These are phyloP conservation scores for Chionodraco myersi DNA, from an alignment of 2,113 vertebrate species.

Conservation along the genomic window DNA sequence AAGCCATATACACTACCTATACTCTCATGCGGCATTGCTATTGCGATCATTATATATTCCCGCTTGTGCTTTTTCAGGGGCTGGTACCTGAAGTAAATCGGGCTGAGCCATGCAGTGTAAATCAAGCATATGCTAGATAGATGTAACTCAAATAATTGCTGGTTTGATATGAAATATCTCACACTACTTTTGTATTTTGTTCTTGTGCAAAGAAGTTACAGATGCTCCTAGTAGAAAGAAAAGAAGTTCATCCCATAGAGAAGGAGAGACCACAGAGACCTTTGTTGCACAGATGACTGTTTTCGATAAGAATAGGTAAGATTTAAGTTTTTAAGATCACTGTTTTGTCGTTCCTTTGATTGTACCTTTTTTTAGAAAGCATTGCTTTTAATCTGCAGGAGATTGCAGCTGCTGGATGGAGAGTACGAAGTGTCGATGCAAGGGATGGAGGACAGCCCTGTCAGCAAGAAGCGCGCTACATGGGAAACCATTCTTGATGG, in stretches of 20 bases:
- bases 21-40: too few species aligned
- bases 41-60: too few species aligned
- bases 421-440: constrained; percentile 99
- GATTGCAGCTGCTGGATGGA: constrained; percentile 96
- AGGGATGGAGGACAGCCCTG: constrained; percentile 96
- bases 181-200: neutral
- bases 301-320: constrained; percentile 98
- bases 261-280: constrained; percentile 89
- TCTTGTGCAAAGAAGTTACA: constrained; percentile 87
- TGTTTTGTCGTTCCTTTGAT: neutral
- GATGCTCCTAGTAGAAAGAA: constrained; percentile 93
- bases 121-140: neutral
- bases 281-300: constrained; percentile 99
- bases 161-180: neutral
- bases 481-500: constrained; percentile 99
- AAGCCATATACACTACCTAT: too few species aligned
- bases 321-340: neutral
- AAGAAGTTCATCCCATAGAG: constrained; percentile 90
- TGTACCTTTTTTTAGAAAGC: neutral
- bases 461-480: constrained; percentile 98
- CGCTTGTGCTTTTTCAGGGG: too few species aligned
- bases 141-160: neutral
- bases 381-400: constrained; percentile 77
- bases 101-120: neutral
- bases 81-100: too few species aligned